These are phyloP conservation scores for Dasypogon diadema DNA, from an alignment of 2,888 invertebrate genomes.

Conservation along the genomic window DNA sequence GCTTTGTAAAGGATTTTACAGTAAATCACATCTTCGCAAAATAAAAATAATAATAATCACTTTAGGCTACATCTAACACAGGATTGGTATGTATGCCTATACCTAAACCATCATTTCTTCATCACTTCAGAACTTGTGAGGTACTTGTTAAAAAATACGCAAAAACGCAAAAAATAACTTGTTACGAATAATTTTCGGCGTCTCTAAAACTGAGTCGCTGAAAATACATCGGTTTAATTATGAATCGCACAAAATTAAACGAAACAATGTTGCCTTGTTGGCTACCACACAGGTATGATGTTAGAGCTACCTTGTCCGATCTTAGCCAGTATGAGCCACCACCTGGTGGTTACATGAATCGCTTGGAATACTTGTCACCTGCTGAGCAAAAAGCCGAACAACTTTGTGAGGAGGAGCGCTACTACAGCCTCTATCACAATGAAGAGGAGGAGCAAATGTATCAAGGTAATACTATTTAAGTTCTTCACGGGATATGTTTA, in stretches of 20 bases:
- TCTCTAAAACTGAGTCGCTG: background rate
- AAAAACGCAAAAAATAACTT: conserved; percentile 13
- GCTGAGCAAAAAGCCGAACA: conserved; percentile 87
- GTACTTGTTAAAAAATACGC: too few relatives aligned
- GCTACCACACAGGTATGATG: conserved; percentile 83
- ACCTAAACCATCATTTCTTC: conserved; percentile 4
- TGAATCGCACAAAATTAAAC: conserved; percentile 17
- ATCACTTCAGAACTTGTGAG: conserved; percentile 8
- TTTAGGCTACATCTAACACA: conserved; percentile 1
- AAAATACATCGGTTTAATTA: background rate
- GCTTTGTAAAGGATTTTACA: background rate
- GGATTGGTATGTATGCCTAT: conserved; percentile 37
- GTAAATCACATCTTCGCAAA: background rate
- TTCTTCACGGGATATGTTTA: conserved; percentile 34
- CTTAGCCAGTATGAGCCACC: conserved; percentile 82
- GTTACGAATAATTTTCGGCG: conserved; percentile 9
- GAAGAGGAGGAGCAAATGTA: conserved; percentile 90
- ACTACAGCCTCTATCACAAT: conserved; percentile 87
- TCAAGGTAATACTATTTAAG: conserved; percentile 76
- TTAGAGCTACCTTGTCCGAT: conserved; percentile 91
- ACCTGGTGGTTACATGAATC: conserved; percentile 77
- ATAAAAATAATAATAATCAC: background rate
- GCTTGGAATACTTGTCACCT: conserved; percentile 74
- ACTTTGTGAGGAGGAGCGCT: conserved; percentile 95
- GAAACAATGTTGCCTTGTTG: conserved; percentile 39